These are phyloP conservation scores for Schlechtendalia chinensis DNA, from an alignment of 1,140 invertebrate species.

Conservation along the genomic window DNA sequence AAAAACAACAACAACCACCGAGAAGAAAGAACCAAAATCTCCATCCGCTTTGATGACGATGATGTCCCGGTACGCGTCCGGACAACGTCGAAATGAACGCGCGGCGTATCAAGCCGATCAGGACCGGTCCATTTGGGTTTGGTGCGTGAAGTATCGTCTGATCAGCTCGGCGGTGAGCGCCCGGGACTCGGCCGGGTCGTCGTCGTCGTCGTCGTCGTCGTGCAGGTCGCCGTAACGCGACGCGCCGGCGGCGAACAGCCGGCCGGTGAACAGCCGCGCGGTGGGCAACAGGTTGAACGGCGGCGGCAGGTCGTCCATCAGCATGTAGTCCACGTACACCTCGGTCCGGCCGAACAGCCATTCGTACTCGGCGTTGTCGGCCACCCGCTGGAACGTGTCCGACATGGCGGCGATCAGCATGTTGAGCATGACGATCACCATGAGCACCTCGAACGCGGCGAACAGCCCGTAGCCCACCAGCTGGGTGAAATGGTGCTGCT, in stretches of 20 bases:
- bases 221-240: neutral
- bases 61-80: too few relatives aligned
- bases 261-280: neutral
- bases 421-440: constrained; percentile 73
- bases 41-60: too few relatives aligned
- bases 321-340: constrained; percentile 28
- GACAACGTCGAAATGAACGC: too few relatives aligned
- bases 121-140: neutral
- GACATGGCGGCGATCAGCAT: constrained; percentile 78
- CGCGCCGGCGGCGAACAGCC: neutral
- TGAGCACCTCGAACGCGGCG: constrained; percentile 66
- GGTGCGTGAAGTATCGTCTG: constrained; percentile 17
- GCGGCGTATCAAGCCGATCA: too few relatives aligned
- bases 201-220: neutral
- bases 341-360: constrained; percentile 63
- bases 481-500: constrained; percentile 63
- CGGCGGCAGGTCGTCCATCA: constrained; percentile 8
- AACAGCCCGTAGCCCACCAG: constrained; percentile 66
- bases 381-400: constrained; percentile 69
- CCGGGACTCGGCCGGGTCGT: neutral
- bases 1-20: too few relatives aligned
- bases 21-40: too few relatives aligned
- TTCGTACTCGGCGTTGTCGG: constrained; percentile 62
- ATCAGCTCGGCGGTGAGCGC: neutral
- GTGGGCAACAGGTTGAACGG: constrained; percentile 35